These are phyloP conservation scores for Ornithoptera priamus DNA, from an alignment of 2,888 invertebrate genomes.

Conservation along the genomic window DNA sequence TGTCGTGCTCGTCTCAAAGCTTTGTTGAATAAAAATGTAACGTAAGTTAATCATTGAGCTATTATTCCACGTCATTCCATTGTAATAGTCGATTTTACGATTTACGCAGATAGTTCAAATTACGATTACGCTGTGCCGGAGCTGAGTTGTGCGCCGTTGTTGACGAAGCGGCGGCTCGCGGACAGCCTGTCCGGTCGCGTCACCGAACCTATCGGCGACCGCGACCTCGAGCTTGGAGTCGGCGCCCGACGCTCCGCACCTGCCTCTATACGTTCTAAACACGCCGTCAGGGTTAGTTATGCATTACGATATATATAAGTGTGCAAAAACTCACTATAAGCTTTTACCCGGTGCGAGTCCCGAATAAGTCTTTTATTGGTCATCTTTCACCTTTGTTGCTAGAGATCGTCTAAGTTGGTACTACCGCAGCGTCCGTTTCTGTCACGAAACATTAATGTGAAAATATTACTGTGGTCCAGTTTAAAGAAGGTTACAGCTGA, in stretches of 20 bases:
- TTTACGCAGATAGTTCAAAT: conserved; percentile 58
- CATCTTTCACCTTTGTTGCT: too few species aligned
- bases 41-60: not conserved
- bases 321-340: too few species aligned
- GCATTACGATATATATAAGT: not conserved
- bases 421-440: too few species aligned
- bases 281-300: conserved; percentile 50
- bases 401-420: too few species aligned
- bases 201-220: conserved; percentile 49
- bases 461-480: too few species aligned
- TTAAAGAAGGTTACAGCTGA: too few species aligned
- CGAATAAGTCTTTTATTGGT: too few species aligned
- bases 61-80: not conserved
- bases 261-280: conserved; percentile 53
- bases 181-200: conserved; percentile 53
- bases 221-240: conserved; percentile 42
- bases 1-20: too few species aligned
- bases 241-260: conserved; percentile 48
- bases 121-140: conserved; percentile 91
- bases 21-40: too few species aligned
- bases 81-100: not conserved
- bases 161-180: conserved; percentile 63
- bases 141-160: conserved; percentile 84
- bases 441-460: too few species aligned
- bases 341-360: too few species aligned